Conservation (phyloP, 2,888 invertebrate species). For the Torymus aiolomorphi region DNA sequence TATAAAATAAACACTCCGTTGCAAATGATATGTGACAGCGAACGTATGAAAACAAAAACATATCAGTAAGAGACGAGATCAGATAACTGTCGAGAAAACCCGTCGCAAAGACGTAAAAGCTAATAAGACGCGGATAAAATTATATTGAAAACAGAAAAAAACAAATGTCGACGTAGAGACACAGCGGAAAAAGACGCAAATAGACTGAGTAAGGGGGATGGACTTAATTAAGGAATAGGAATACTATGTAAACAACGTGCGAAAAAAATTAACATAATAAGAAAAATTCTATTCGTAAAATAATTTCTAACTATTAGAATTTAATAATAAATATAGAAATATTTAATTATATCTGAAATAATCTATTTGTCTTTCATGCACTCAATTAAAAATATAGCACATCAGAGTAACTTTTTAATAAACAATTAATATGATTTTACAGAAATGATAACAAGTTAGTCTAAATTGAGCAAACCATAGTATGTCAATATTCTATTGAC, state of each 20-base stretch:
- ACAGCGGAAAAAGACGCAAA: constrained; percentile 52
- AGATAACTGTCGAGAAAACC: constrained; percentile 21
- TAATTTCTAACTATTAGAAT: not conserved
- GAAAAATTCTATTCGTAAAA: not conserved
- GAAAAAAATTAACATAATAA: constrained; percentile 14
- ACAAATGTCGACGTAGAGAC: constrained; percentile 9
- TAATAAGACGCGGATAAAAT: constrained; percentile 51
- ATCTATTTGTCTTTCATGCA: no score
- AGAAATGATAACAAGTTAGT: not conserved
- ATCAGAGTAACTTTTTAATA: no score
- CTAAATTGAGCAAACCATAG: constrained; percentile 11
- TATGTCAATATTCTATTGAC: not conserved
- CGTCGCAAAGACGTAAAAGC: constrained; percentile 13
- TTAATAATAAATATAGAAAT: no score
- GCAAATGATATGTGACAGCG: constrained; percentile 8
- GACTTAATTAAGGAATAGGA: constrained; percentile 52
- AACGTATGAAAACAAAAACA: constrained; percentile 13
- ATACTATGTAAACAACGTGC: constrained; percentile 33
- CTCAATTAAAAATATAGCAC: no score
- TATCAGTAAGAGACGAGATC: not conserved
- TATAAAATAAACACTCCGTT: not conserved
- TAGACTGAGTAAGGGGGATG: constrained; percentile 53
- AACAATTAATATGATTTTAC: no score
- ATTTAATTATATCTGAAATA: no score
- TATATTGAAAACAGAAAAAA: constrained; percentile 47